Base-by-base conservation (phyloP, 2,113 vertebrate genomes). In the Sclerurus mexicanus region DNA sequence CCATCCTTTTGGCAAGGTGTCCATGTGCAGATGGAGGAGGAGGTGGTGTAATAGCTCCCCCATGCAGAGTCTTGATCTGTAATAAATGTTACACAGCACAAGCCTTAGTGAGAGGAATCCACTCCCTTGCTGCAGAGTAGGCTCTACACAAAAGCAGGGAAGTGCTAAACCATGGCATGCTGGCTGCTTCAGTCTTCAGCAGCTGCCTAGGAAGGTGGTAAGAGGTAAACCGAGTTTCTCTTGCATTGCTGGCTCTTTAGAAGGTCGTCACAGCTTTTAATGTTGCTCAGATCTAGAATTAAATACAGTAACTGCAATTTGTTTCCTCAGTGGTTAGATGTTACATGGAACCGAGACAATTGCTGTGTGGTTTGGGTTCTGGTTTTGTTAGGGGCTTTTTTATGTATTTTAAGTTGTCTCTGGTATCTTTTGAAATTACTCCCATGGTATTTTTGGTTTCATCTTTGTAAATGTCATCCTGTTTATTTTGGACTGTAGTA, bases 391-490 rank as follows among this genome's bases (percentile, higher is more conserved):
- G 2, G 7, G 5, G 9, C 4, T 37, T 56, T 37, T 40, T 11
- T 24, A 47, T 23, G 16, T 68, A 60, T 89, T 89, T 64, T 18
- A 55, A 56, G 4, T 83, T 19, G 47, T 78, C 39, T 92, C n/a
- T 74, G 8, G 23, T 55, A 20, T 88, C 44, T 94, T 81, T 90
- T 88, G 66, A 94, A 96, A 86, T 62, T 84, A 83, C 71, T 95
- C 86, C 47, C 3, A 2, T 14, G 42, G 31, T 87, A 42, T 79
- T 93, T 95, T 69, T 91, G 64, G 46, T 94, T 95, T 93, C 15
- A 7, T 87, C 87, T 91, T 94, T 94, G 55, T 84, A 94, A 96
- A 97, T 93, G 94, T 95, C 84, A 56, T 90, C 67, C 33, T 95
- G 22, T 96, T 89, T 89, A 60, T 94, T 96, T 85, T 97, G 89